Conservation (phyloP, 2,797 vertebrate species). For the Artibeus jamaicensis region DNA sequence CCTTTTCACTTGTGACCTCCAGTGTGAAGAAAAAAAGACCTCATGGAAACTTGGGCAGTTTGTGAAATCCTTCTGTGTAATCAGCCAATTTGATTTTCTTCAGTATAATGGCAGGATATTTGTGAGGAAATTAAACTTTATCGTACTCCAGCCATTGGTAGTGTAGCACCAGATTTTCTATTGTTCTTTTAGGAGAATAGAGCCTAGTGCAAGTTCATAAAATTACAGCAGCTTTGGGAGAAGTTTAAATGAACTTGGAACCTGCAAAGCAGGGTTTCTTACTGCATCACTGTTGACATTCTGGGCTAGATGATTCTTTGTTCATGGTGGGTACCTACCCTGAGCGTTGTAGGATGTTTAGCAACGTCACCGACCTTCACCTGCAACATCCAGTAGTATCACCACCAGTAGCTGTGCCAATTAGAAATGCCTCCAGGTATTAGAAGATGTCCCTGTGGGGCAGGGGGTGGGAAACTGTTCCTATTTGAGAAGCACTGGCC, state of each 20-base stretch:
- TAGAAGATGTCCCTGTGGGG: not conserved
- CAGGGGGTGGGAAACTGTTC: not conserved
- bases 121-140: slow-evolving; percentile 70
- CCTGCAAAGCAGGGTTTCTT: not conserved
- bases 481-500: not conserved
- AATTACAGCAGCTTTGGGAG: not conserved
- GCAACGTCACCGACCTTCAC: not conserved
- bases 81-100: slow-evolving; percentile 49
- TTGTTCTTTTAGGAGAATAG: not conserved
- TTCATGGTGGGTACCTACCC: not conserved
- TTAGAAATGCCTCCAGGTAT: not conserved
- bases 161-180: not conserved
- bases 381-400: not conserved
- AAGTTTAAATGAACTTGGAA: not conserved
- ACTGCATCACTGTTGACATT: not conserved
- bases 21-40: slow-evolving; percentile 17
- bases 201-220: not conserved
- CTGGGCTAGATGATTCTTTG: not conserved
- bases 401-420: not conserved
- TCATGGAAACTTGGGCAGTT: not conserved
- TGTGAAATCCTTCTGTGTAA: slow-evolving; percentile 29
- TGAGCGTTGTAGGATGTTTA: not conserved
- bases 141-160: not conserved
- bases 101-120: slow-evolving; percentile 23
- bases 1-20: slow-evolving; percentile 32